Evolutionary conservation across 2,888 invertebrate species (phyloP), one percentile per base, ranked within the genome.

Genomic region (Xanthorhoe designata): DNA sequence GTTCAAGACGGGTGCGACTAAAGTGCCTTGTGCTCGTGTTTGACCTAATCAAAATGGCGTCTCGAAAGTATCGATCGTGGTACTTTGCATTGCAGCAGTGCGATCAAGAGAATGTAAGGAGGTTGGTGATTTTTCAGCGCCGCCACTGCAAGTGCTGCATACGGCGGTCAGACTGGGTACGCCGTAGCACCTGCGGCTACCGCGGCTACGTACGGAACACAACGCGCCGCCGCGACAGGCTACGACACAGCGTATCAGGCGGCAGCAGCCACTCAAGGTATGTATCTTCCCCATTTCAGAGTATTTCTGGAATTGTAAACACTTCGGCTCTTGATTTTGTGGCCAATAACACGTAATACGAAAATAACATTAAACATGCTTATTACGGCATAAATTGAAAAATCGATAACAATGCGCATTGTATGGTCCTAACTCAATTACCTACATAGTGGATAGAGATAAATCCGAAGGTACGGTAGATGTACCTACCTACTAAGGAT

Each of bases 191-290:
- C 96, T 51, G 96, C 97, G 71, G 96, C 97, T 24, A 96, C 97
- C 50, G 97, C 97, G 68, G 96, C 97, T 56, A 96, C 97, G 58
- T 98, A 98, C 89, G 96, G 96, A 70, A 96, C 98, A 52, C 97
- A 97, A 83, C 95, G 97, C 71, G 95, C 96, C 68, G 95, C 97
- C 42, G 96, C 96, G 55, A 95, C 97, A 59, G 97, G 96, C 66
- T 97, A 97, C 94, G 97, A 97, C 84, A 96, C 96, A 73, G 97
- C 97, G 53, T 96, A 96, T 79, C 97, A 97, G 80, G 96, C 97
- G 64, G 96, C 96, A 70, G 96, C 96, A 19, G 96, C 97, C 47
- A 96, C 96, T 64, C 96, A 96, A 88, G 96, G 96, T 82, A 63
- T 32, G 96, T 82, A 63, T 32, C 32, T 24, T 6, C 32, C 47